Conservation (phyloP, 1,140 invertebrate genomes). For the Drosophila athabasca region DNA sequence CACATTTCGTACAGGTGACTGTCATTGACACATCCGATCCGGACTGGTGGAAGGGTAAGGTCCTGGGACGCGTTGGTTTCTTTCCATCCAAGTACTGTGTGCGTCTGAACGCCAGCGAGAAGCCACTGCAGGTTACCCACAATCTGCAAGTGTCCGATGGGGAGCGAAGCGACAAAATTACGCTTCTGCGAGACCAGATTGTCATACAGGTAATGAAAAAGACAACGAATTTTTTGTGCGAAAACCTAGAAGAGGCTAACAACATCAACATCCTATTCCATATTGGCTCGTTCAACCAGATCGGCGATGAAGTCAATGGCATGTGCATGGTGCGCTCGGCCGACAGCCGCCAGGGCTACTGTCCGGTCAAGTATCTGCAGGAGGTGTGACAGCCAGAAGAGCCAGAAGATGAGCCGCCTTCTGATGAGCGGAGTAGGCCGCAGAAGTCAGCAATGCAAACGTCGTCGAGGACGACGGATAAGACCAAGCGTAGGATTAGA, state of each 20-base stretch:
- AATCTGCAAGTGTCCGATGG: constrained; percentile 87
- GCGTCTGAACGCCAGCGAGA: constrained; percentile 93
- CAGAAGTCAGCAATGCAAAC: constrained; percentile 75
- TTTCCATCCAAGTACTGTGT: constrained; percentile 98
- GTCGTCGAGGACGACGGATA: constrained; percentile 69
- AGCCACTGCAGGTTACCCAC: constrained; percentile 92
- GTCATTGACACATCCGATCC: constrained; percentile 97
- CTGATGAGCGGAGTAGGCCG: constrained; percentile 68
- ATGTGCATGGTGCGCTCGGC: constrained; percentile 96
- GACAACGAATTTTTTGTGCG: no score
- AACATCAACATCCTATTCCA: neutral
- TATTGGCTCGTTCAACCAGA: constrained; percentile 61
- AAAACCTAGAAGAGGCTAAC: no score
- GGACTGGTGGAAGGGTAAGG: constrained; percentile 99
- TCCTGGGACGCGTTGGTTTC: constrained; percentile 94
- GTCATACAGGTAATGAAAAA: constrained; percentile 86
- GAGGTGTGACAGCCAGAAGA: constrained; percentile 90
- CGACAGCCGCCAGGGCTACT: constrained; percentile 92
- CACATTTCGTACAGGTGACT: constrained; percentile 86
- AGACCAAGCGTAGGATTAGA: constrained; percentile 83
- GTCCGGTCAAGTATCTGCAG: constrained; percentile 92
- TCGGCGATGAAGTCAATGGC: constrained; percentile 95
- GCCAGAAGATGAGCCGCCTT: constrained; percentile 75
- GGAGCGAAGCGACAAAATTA: constrained; percentile 86
- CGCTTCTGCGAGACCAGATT: constrained; percentile 88